Base-by-base conservation (phyloP, 2,888 invertebrate species). In the Tachystola acroxantha region DNA sequence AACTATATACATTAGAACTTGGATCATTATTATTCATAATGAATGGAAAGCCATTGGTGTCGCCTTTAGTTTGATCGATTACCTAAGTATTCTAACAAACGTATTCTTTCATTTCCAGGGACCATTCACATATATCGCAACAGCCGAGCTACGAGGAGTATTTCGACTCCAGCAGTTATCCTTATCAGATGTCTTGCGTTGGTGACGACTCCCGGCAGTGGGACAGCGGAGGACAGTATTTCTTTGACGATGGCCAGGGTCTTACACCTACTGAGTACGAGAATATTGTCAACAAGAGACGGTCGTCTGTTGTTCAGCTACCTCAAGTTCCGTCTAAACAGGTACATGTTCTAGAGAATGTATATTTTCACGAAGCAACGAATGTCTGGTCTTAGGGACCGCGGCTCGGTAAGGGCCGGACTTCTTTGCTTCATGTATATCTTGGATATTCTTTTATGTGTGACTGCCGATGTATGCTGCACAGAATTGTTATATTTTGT, bases 171-270 rank as follows among this genome's bases (percentile, higher is more conserved):
- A 88, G 87, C 39, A 89, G 90, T 50, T 91, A 89, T 58, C 88
- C 89, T 34, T 91, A 89, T 66, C 91, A 91, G 65, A 61, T 69
- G 82, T 90, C 79, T 36, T 80, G 75, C 57, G 63, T 73, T 3
- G 70, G 72, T 2, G 92, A 93, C 40, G 92, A 92, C 61, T 90
- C 92, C 51, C 82, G 91, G 7, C 92, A 92, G 56, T 93, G 93
- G 93, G 93, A 93, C 57, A 91, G 91, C 28, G 92, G 92, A 60
- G 92, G 93, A 71, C 88, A 73, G 46, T 86, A 77, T 58, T 70
- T 78, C 56, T 72, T 65, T 50, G 78, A 79, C 25, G 86, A 85
- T 12, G 65, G 70, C 24, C 79, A 70, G 34, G 82, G 80, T 1
- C 72, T 78, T 44, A 76, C 89, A 39, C 79, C 89, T 20, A 89